Evolutionary conservation across 2,797 vertebrate genomes (phyloP).

Genomic region (Microtus agrestis): DNA sequence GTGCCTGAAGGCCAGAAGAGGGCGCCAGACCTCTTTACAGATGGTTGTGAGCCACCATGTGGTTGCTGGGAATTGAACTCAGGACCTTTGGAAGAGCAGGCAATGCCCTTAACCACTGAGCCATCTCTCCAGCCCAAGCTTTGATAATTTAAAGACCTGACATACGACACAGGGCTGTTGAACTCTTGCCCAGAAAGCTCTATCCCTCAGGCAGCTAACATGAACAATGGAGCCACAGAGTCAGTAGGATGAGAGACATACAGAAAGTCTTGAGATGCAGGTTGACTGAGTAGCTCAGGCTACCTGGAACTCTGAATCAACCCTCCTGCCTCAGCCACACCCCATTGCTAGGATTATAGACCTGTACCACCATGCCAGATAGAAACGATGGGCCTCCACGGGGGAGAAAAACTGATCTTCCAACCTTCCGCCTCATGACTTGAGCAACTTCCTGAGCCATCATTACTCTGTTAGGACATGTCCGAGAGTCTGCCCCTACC

Average conservation of each 20-base stretch:
- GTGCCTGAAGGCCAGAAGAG: too few relatives aligned
- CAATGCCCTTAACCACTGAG: too few relatives aligned
- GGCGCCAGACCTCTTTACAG: too few relatives aligned
- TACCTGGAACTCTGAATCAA: not conserved
- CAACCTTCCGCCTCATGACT: not conserved
- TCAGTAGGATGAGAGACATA: not conserved
- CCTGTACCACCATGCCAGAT: not conserved
- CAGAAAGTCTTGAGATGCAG: not conserved
- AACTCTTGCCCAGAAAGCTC: not conserved
- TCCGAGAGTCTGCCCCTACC: not conserved
- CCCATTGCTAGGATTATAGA: not conserved
- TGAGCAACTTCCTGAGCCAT: not conserved
- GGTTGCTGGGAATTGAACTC: too few relatives aligned
- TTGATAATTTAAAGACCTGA: conserved; percentile 9
- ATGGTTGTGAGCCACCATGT: too few relatives aligned
- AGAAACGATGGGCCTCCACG: not conserved
- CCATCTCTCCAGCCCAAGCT: too few relatives aligned
- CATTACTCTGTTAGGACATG: not conserved
- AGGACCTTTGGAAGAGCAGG: too few relatives aligned
- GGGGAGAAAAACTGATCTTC: conserved; percentile 46
- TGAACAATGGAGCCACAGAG: not conserved
- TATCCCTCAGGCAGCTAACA: conserved; percentile 8
- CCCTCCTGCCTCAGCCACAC: not conserved
- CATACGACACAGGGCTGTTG: not conserved
- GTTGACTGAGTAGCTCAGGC: not conserved